These are phyloP conservation scores for Magallana ariakensis DNA, from an alignment of 1,140 invertebrate genomes.

Conservation along the genomic window DNA sequence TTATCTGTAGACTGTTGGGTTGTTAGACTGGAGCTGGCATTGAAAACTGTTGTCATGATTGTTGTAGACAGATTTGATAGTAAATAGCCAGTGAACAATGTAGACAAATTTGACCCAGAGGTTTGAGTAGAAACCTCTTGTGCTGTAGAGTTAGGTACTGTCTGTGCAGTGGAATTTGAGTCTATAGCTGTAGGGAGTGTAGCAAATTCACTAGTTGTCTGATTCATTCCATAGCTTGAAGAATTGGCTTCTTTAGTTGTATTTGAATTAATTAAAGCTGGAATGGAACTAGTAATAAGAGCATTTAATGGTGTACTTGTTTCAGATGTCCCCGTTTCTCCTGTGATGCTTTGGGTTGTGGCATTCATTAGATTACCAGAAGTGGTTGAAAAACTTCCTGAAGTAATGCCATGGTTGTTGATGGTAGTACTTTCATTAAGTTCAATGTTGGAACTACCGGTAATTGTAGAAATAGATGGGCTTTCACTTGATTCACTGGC, in stretches of 20 bases:
- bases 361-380: neutral
- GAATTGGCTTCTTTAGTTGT: neutral
- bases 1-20: neutral
- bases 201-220: neutral
- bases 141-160: neutral
- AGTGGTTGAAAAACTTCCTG: neutral
- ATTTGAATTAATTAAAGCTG: neutral
- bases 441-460: neutral
- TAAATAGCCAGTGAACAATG: neutral
- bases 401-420: neutral
- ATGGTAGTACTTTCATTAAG: neutral
- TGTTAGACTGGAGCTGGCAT: neutral
- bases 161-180: neutral
- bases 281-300: neutral
- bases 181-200: neutral
- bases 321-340: neutral
- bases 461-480: neutral
- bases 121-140: neutral
- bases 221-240: neutral
- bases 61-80: neutral
- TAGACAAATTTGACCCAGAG: neutral
- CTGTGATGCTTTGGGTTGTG: neutral
- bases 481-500: neutral
- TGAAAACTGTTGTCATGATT: neutral
- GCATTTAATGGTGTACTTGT: neutral